Conservation (phyloP, 1,140 invertebrate species). For the Eumeta japonica region DNA sequence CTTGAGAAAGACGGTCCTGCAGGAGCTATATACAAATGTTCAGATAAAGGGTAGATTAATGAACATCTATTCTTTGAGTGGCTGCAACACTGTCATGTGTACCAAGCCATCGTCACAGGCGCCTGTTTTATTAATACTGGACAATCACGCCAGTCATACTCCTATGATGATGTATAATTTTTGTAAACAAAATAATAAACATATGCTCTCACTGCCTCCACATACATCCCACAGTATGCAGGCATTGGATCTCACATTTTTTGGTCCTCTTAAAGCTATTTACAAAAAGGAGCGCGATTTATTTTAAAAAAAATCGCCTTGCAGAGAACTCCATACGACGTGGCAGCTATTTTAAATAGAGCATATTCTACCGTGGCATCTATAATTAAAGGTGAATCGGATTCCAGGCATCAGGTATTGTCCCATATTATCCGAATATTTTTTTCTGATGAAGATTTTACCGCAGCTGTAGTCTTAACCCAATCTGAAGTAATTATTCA, state of each 20-base stretch:
- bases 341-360: slow-evolving; percentile 23
- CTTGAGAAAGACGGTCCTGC: slow-evolving; percentile 21
- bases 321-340: slow-evolving; percentile 16
- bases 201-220: slow-evolving; percentile 47
- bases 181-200: slow-evolving; percentile 14
- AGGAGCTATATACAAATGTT: slow-evolving; percentile 21
- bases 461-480: slow-evolving; percentile 9
- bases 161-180: slow-evolving; percentile 10
- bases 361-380: slow-evolving; percentile 16
- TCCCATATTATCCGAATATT: slow-evolving; percentile 10
- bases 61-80: slow-evolving; percentile 28
- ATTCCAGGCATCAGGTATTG: slow-evolving; percentile 15
- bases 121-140: slow-evolving; percentile 20
- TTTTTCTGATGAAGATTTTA: slow-evolving; percentile 10
- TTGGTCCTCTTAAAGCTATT: slow-evolving; percentile 36
- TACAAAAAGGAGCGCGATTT: slow-evolving; percentile 31
- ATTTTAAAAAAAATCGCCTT: slow-evolving; percentile 17
- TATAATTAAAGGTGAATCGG: slow-evolving; percentile 21
- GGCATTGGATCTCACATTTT: slow-evolving; percentile 20
- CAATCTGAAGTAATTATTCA: slow-evolving; percentile 11
- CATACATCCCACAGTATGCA: slow-evolving; percentile 40
- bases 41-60: slow-evolving; percentile 30
- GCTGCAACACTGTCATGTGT: slow-evolving; percentile 21
- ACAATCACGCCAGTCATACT: slow-evolving; percentile 36
- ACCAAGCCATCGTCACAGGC: slow-evolving; percentile 16